Conservation (phyloP, 2,888 invertebrate genomes). For the Eupithecia tripunctaria region DNA sequence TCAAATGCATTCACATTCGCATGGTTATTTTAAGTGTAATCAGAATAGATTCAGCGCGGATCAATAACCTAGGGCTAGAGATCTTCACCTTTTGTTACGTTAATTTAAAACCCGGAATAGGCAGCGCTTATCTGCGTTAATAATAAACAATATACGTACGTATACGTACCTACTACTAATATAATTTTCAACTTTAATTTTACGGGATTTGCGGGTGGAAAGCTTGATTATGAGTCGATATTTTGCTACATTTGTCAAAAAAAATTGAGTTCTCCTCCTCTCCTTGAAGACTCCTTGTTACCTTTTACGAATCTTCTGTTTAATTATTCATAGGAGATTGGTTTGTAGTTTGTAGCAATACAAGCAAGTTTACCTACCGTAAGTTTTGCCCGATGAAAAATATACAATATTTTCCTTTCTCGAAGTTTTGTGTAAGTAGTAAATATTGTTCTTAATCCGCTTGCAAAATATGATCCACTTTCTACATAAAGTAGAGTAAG, state of each 20-base stretch:
- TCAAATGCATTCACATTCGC: conserved; percentile 45
- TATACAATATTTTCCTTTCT: background rate
- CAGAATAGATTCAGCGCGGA: conserved; percentile 69
- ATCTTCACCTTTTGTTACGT: conserved; percentile 60
- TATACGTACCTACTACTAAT: too few relatives aligned
- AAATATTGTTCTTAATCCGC: background rate
- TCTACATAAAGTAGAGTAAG: background rate
- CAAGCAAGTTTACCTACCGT: background rate
- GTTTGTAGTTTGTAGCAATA: background rate
- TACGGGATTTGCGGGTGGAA: conserved; percentile 21
- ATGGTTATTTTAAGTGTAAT: conserved; percentile 65
- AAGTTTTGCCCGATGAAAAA: background rate
- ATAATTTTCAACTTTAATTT: conserved; percentile 25
- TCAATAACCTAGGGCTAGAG: conserved; percentile 68
- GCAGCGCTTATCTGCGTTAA: conserved; percentile 36
- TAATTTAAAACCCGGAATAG: conserved; percentile 50
- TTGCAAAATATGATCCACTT: background rate
- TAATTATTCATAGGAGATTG: background rate
- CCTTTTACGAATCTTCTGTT: background rate
- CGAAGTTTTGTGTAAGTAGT: background rate
- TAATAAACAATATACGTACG: conserved; percentile 20
- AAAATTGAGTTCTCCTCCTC: too few relatives aligned
- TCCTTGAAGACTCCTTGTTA: background rate
- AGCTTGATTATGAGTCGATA: conserved; percentile 14
- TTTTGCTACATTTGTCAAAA: conserved; percentile 1